Conservation (phyloP, 2,113 vertebrate species). For the Mola mola region DNA sequence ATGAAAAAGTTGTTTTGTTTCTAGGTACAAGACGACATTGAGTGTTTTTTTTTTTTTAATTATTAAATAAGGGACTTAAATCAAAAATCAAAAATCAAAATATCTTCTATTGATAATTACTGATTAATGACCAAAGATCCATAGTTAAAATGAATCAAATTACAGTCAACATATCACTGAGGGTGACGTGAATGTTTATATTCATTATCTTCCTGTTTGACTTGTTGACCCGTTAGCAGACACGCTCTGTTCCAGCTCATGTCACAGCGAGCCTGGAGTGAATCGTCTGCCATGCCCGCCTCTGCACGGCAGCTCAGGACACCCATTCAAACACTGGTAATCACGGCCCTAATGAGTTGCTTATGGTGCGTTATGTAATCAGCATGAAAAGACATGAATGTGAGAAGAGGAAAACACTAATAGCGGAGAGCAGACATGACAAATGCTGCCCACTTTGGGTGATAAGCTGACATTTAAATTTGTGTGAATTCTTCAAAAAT, state of each 20-base stretch:
- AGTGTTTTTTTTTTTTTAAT: background rate
- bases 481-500: background rate
- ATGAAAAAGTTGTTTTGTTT: background rate
- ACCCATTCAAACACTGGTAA: slow-evolving; percentile 9
- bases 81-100: no score
- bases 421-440: slow-evolving; percentile 33
- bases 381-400: slow-evolving; percentile 23
- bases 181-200: no score
- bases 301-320: slow-evolving; percentile 7
- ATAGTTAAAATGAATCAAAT: no score
- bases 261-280: slow-evolving; percentile 14
- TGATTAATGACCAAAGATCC: no score
- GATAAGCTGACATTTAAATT: background rate
- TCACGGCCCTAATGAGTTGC: slow-evolving; percentile 28
- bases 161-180: no score
- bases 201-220: slow-evolving; percentile 3
- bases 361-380: slow-evolving; percentile 56
- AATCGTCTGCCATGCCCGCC: background rate
- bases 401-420: slow-evolving; percentile 22
- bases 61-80: no score
- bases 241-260: slow-evolving; percentile 5
- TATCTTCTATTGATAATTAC: no score
- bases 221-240: background rate
- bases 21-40: background rate
- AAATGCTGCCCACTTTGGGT: slow-evolving; percentile 31